Evolutionary conservation across 2,797 vertebrate species (phyloP).

Genomic region (Avahi laniger): DNA sequence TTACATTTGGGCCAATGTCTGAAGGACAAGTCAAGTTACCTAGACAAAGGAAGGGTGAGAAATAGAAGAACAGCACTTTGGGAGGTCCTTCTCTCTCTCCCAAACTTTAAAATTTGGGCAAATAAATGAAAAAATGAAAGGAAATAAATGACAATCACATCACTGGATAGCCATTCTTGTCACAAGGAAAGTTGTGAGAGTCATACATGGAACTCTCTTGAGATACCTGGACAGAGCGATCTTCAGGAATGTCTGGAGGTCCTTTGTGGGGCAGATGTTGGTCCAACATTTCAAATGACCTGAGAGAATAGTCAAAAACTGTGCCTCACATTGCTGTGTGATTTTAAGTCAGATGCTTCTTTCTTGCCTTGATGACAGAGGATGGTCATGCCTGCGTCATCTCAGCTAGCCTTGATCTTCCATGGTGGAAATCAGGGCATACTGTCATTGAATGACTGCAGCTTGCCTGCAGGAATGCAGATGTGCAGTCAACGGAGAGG

Average conservation of each 20-base stretch:
- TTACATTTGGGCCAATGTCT: not conserved
- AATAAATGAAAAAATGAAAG: not conserved
- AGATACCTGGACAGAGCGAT: not conserved
- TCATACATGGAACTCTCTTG: not conserved
- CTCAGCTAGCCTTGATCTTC: not conserved
- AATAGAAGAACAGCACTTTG: not conserved
- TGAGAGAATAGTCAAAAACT: not conserved
- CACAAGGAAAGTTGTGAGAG: not conserved
- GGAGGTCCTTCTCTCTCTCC: not conserved
- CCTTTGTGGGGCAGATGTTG: not conserved
- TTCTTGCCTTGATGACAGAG: not conserved
- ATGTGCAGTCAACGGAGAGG: slow-evolving; percentile 18
- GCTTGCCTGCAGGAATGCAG: not conserved
- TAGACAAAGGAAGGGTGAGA: not conserved
- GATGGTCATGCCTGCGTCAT: not conserved
- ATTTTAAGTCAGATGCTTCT: slow-evolving; percentile 28
- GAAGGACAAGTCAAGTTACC: not conserved
- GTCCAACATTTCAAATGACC: not conserved
- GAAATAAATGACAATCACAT: not conserved
- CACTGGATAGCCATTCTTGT: not conserved
- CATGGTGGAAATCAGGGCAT: not conserved
- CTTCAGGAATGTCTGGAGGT: not conserved
- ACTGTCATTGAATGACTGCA: slow-evolving; percentile 35
- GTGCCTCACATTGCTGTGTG: not conserved
- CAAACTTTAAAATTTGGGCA: not conserved